phyloP scores from a whole-genome alignment of 64 coral and sea anemone species.

The Hydrozoanthus tunicans region DNA sequence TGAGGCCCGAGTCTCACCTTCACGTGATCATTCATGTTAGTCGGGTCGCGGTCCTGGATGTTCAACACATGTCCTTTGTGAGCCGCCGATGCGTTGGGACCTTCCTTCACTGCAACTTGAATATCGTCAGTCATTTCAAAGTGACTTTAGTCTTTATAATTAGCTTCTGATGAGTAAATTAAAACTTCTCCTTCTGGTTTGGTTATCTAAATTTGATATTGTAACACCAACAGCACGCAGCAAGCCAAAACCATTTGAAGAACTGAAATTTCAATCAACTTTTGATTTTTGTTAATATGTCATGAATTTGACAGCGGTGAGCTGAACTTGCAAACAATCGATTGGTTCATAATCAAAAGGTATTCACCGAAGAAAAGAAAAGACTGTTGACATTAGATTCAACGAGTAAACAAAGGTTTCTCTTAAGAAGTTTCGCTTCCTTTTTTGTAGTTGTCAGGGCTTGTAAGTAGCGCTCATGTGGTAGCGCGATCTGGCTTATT shows the following conservation, averaged over 20 bases:
- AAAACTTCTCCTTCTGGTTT: neutral
- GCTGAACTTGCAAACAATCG: too few species aligned
- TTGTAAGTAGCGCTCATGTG: too few species aligned
- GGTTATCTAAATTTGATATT: neutral
- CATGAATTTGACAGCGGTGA: too few species aligned
- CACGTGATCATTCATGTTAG: constrained; percentile 70
- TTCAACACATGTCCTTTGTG: constrained; percentile 61
- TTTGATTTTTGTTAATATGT: neutral
- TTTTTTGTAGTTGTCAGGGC: too few species aligned
- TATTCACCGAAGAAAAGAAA: too few species aligned
- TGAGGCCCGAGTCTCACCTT: constrained; percentile 29
- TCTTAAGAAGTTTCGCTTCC: too few species aligned
- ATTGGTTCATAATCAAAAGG: too few species aligned
- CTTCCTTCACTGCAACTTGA: constrained; percentile 35
- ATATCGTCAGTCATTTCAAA: constrained; percentile 46
- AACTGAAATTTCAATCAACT: neutral
- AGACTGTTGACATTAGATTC: too few species aligned
- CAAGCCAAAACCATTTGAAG: neutral
- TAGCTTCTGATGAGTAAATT: neutral
- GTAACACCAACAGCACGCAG: neutral
- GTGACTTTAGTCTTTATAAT: neutral
- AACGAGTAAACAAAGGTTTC: too few species aligned
- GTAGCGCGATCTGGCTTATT: too few species aligned
- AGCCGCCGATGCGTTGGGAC: neutral
- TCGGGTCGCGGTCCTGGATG: constrained; percentile 65